phyloP scores from a whole-genome alignment of 2,113 vertebrate species.

The Peromyscus maniculatus region DNA sequence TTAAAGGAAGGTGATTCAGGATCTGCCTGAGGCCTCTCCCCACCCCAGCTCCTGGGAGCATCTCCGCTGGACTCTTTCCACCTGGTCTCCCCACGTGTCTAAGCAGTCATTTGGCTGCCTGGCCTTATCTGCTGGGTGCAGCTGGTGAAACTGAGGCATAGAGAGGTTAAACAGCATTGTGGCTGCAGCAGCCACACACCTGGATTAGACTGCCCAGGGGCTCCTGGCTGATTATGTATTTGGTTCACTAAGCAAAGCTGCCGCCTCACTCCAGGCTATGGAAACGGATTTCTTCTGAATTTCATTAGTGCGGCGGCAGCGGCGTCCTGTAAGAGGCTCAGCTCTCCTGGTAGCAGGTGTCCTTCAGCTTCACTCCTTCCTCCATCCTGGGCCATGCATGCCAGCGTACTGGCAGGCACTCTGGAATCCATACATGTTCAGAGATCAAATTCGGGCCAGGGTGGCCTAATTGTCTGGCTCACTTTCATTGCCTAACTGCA shows the following conservation, averaged over 20 bases:
- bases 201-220: conserved; percentile 28
- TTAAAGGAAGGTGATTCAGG: not conserved
- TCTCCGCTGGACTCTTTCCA: not conserved
- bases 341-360: not conserved
- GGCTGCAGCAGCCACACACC: fast-evolving
- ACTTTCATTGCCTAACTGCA: not conserved
- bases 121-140: conserved; percentile 74
- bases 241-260: conserved; percentile 77
- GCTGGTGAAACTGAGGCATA: conserved; percentile 74
- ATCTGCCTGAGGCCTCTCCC: not conserved
- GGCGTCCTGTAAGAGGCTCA: not conserved
- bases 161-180: not conserved
- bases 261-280: not conserved
- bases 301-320: conserved; percentile 6
- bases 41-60: not conserved
- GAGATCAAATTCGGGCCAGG: not conserved
- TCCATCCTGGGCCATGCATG: not conserved
- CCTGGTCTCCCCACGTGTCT: fast-evolving
- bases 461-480: not conserved
- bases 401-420: fast-evolving
- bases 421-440: fast-evolving
- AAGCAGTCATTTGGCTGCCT: not conserved
- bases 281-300: not conserved
- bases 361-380: not conserved
- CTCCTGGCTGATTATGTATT: conserved; percentile 63